Base-by-base conservation (phyloP, 2,797 vertebrate species). In the Halcyon smyrnensis region DNA sequence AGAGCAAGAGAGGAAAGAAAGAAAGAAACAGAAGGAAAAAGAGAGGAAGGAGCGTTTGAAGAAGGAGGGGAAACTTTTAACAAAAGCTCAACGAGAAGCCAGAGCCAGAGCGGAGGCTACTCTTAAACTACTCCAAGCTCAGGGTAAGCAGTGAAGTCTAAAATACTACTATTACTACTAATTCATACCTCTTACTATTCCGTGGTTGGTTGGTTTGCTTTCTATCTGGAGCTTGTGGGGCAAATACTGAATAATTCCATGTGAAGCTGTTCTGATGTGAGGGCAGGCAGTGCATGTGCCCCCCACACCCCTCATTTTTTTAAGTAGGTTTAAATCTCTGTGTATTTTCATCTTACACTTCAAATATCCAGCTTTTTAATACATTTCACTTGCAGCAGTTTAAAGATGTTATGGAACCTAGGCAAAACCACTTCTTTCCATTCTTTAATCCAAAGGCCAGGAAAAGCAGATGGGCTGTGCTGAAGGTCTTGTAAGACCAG, bases 21-120 rank as follows among this genome's bases (percentile, higher is more conserved):
- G 99, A 95, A 99, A 98, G 97, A 99, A 99, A 89, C 99, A 99
- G 97, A 99, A 99, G 97, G 99, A 99, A 95, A 99, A 99, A 94
- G 99, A 99, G 97, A 98, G 99, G 84, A 99, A 99, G 95, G 99
- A 99, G 94, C 98, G 99, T 7, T 98, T 99, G 96, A 99, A 99
- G 98, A 99, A 99, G 95, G 99, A 99, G 93, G 99, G 99, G 46
- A 99, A 99, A 63, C 98, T 99, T 70, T 97, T 99, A 96, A 99
- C 99, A 23, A 99, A 99, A 96, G 2, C 99, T 39, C 99, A 99
- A 97, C 98, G 96, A 95, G 99, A 99, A 95, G 98, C 99, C 37
- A 98, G 98, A 88, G 99, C 99, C 59, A 98, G 99, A 86, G 99
- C 99, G 0, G 99, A 98, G 96, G 98, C 98, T 93, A 99, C 98